Conservation (phyloP, 1,140 invertebrate genomes). For the Drosophila willistoni region DNA sequence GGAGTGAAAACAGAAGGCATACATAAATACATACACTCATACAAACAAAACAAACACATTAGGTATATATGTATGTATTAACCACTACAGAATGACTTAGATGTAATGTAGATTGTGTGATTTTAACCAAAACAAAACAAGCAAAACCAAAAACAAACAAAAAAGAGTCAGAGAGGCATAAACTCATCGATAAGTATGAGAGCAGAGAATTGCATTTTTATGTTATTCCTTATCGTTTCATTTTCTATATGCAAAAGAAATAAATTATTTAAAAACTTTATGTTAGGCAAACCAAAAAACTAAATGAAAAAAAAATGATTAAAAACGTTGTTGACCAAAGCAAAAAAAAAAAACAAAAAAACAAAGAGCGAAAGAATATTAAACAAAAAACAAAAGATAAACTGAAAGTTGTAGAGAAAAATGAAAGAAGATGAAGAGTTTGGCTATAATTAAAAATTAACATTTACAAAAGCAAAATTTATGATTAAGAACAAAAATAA, state of each 20-base stretch:
- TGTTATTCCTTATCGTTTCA: slow-evolving; percentile 68
- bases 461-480: slow-evolving; percentile 48
- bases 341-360: slow-evolving; percentile 35
- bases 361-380: slow-evolving; percentile 24
- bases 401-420: slow-evolving; percentile 46
- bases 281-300: slow-evolving; percentile 30
- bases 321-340: slow-evolving; percentile 78
- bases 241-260: slow-evolving; percentile 45
- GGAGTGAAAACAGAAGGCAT: neutral
- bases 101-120: slow-evolving; percentile 66
- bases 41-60: neutral
- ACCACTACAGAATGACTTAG: slow-evolving; percentile 54
- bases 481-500: slow-evolving; percentile 34
- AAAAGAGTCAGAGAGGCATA: slow-evolving; percentile 35
- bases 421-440: slow-evolving; percentile 41
- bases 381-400: slow-evolving; percentile 7
- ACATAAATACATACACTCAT: neutral
- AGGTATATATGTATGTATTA: slow-evolving; percentile 20
- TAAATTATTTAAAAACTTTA: slow-evolving; percentile 37
- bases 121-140: slow-evolving; percentile 54
- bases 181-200: slow-evolving; percentile 38
- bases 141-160: too few species aligned
- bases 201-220: slow-evolving; percentile 67
- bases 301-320: slow-evolving; percentile 28
- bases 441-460: slow-evolving; percentile 63